These are phyloP conservation scores for Arizona elegans DNA, from an alignment of 2,113 vertebrate genomes.

Conservation along the genomic window DNA sequence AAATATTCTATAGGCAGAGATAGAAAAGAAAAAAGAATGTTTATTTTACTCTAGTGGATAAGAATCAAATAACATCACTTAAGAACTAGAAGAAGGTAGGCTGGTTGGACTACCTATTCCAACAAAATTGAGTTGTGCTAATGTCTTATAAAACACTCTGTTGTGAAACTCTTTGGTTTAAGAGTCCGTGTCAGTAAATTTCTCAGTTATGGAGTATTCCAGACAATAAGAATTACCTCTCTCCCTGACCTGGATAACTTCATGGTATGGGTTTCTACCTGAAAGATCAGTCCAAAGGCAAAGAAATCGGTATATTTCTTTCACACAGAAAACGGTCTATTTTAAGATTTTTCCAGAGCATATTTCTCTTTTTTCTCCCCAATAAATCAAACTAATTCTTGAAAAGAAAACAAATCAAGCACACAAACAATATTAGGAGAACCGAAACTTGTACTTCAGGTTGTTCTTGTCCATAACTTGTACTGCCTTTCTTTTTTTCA, in stretches of 20 bases:
- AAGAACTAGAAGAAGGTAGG: not conserved
- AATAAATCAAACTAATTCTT: not conserved
- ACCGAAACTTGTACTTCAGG: not conserved
- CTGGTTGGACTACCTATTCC: not conserved
- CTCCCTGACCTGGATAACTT: not conserved
- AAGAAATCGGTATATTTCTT: not conserved
- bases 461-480: not conserved
- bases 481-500: slow-evolving; percentile 10
- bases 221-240: not conserved
- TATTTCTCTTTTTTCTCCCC: fast-evolving
- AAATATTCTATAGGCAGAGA: not conserved
- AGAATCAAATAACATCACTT: not conserved
- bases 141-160: not conserved
- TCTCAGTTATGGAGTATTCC: not conserved
- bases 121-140: not conserved
- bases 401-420: not conserved
- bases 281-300: not conserved
- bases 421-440: not conserved
- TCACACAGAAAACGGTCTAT: not conserved
- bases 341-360: not conserved
- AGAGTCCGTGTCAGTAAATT: not conserved
- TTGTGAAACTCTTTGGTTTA: not conserved
- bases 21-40: not conserved
- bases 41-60: not conserved
- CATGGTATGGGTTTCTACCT: not conserved